phyloP scores from a whole-genome alignment of 2,113 vertebrate species.

The Channa maculata region DNA sequence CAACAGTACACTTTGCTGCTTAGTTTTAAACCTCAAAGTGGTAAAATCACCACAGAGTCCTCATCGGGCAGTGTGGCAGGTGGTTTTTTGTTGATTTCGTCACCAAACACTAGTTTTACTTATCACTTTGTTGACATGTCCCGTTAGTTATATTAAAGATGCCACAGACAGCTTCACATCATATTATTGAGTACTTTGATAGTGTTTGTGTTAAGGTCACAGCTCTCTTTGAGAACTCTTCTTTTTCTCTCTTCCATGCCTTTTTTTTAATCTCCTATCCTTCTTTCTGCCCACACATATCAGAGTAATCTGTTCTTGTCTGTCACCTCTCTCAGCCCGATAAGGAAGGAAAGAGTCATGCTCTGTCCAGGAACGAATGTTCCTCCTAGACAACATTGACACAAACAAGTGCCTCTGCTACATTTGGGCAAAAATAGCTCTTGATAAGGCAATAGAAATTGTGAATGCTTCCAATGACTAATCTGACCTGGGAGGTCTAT shows the following conservation, averaged over 20 bases:
- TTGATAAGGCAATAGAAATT: slow-evolving; percentile 47
- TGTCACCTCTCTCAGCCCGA: slow-evolving; percentile 60
- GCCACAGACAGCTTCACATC: not conserved
- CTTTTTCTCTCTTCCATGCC: slow-evolving; percentile 15
- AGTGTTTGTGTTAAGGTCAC: slow-evolving; percentile 17
- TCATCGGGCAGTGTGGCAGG: slow-evolving; percentile 1
- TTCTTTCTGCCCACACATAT: slow-evolving; percentile 28
- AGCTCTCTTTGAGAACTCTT: slow-evolving; percentile 23
- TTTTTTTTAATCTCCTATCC: slow-evolving; percentile 36
- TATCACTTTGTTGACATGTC: too few species aligned
- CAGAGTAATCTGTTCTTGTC: slow-evolving; percentile 65
- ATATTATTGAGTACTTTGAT: slow-evolving; percentile 16
- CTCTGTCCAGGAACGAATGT: slow-evolving; percentile 64
- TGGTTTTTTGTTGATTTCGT: slow-evolving; percentile 14
- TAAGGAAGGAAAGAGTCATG: slow-evolving; percentile 64
- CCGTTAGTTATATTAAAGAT: not conserved
- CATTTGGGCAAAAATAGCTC: slow-evolving; percentile 47
- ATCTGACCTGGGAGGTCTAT: slow-evolving; percentile 32
- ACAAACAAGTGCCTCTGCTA: slow-evolving; percentile 39
- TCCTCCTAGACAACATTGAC: slow-evolving; percentile 62
- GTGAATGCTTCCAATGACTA: slow-evolving; percentile 48
- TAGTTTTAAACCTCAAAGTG: not conserved
- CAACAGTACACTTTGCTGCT: not conserved
- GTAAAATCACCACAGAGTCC: not conserved
- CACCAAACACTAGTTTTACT: slow-evolving; percentile 7